Evolutionary conservation across 2,113 vertebrate species (phyloP).

Genomic region (Microcebus griseorufus): DNA sequence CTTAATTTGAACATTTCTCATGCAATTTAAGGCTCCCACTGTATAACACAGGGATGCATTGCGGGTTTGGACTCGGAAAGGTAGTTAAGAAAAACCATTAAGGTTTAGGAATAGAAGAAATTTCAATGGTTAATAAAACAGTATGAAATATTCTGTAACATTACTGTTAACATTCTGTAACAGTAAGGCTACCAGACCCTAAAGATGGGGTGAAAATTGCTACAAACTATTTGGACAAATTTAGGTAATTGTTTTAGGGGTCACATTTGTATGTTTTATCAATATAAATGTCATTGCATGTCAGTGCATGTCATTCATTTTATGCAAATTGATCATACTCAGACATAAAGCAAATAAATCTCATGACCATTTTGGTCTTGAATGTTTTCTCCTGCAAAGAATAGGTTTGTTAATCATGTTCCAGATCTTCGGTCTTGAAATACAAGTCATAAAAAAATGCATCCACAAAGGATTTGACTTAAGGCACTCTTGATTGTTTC

Average conservation of each 20-base stretch:
- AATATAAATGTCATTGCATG: too few species aligned
- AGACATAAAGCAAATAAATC: not conserved
- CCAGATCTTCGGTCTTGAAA: not conserved
- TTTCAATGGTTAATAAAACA: not conserved
- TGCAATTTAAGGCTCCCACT: not conserved
- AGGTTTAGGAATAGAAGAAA: not conserved
- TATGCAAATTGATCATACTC: not conserved
- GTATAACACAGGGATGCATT: accelerated
- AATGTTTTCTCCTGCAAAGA: not conserved
- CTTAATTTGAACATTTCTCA: not conserved
- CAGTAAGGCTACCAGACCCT: not conserved
- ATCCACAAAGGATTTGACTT: not conserved
- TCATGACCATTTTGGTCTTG: not conserved
- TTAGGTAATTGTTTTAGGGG: not conserved
- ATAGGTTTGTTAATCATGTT: not conserved
- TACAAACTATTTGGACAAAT: too few species aligned
- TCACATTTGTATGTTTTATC: not conserved
- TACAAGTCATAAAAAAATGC: not conserved
- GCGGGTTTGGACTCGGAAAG: not conserved
- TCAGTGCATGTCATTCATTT: not conserved
- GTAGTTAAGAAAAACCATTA: not conserved
- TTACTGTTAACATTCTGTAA: too few species aligned
- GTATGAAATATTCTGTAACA: not conserved
- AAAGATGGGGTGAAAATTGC: not conserved
- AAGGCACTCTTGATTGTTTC: not conserved